Evolutionary conservation across 2,113 vertebrate species (phyloP).

Genomic region (Notothenia rossii): DNA sequence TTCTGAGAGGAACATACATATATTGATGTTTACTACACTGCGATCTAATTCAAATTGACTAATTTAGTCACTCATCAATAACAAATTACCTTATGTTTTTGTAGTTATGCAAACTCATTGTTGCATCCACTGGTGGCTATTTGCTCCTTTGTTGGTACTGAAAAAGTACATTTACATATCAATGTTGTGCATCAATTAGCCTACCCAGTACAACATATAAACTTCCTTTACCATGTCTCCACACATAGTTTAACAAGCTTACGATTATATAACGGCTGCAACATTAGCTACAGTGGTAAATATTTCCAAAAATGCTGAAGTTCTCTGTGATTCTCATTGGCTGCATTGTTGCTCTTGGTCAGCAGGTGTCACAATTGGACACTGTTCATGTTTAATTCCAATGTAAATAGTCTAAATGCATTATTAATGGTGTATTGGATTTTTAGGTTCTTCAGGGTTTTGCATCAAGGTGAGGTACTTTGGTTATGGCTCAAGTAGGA

Average conservation of each 20-base stretch:
- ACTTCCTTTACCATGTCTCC: neutral
- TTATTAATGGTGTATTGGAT: neutral
- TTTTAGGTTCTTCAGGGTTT: neutral
- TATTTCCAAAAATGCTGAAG: neutral
- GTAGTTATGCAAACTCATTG: neutral
- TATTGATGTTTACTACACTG: neutral
- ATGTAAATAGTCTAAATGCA: neutral
- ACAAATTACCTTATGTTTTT: neutral
- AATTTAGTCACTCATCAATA: conserved; percentile 9
- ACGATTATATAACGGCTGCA: neutral
- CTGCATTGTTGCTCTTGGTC: conserved; percentile 31
- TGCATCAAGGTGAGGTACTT: neutral
- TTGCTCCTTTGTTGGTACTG: neutral
- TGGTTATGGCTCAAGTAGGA: neutral
- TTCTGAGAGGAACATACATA: neutral
- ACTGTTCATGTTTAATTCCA: conserved; percentile 7
- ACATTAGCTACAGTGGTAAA: neutral
- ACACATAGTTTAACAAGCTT: neutral
- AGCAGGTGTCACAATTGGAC: conserved; percentile 57
- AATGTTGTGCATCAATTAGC: neutral
- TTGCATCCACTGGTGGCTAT: neutral
- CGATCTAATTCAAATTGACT: neutral
- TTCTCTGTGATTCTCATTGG: neutral
- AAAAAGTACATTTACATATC: neutral
- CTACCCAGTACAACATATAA: neutral